Base-by-base conservation (phyloP, 2,113 vertebrate species). In the Pampusana beccarii region DNA sequence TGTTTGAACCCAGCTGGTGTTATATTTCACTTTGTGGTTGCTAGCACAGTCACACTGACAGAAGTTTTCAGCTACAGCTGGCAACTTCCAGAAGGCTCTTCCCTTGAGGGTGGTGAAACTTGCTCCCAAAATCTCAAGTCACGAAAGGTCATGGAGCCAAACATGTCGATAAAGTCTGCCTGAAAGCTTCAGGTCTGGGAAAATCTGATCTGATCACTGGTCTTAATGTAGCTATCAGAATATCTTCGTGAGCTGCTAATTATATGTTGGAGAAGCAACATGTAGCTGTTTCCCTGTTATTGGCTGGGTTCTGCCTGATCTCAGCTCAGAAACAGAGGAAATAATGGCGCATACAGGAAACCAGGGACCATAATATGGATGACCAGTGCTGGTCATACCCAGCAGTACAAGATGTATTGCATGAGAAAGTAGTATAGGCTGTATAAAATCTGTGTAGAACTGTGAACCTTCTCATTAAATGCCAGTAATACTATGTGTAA, bases 21-120 rank as follows among this genome's bases (percentile, higher is more conserved):
- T 89, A 31, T 51, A 78, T 93, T 93, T 96, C 92, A 75, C 60
- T 94, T 57, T 83, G 56, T 86, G 86, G 78, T 86, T 97, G 71
- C 73, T 81, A 94, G 67, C 73, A 48, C 75, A 67, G 53, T 91
- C 62, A 73, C 71, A 81, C 50, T 62, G 56, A 78, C 75, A 87
- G 92, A 92, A 80, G 62, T 80, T 93, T 85, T 72, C 31, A 74
- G 26, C 62, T 82, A 92, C 34, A 42, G 6, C 60, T 97, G 93
- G 67, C 84, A 93, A 50, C n/a, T 54, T 95, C 9, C 60, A 61
- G 53, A 94, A 82, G 28, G 48, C 33, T 58, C 0, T 64, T 90
- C 44, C 86, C 18, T 24, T 44, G 48, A 78, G 62, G 17, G 50
- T 2, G 11, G 6, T 86, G 48, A 92, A 92, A 91, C 83, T 56